Base-by-base conservation (phyloP, 2,113 vertebrate species). In the Tychaedon coryphoeus region DNA sequence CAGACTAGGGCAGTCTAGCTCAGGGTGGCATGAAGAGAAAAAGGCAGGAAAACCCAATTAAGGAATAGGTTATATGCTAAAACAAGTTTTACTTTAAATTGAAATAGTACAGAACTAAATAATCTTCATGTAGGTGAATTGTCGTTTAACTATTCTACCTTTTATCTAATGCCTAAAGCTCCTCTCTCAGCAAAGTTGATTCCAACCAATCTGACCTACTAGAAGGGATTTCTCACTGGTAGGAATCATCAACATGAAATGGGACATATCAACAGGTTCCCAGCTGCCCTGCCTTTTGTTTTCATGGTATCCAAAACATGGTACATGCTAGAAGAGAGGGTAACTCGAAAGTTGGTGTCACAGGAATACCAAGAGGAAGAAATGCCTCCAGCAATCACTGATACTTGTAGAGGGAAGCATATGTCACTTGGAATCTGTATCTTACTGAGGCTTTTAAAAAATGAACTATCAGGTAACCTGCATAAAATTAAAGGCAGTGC, bases 121-220 rank as follows among this genome's bases (percentile, higher is more conserved):
- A 67, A 65, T 11, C 76, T 34, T 42, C 18, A 9, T 78, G 50
- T 17, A 92, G 22, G 33, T 36, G 8, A 58, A 69, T 18, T 56
- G 14, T 43, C 25, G 48, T 87, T 56, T 61, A 90, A 54, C 5
- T 81, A 19, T 47, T 77, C 19, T 20, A 29, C 36, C 31, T 73
- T 61, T 38, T 25, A 23, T 33, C 43, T 73, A 73, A 60, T 24
- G 33, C n/a, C 64, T 62, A 73, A 80, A 38, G 5, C 13, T 69
- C 3, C 34, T 36, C 29, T 53, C 36, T 84, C 0, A 0, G 24
- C 19, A 73, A 77, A 57, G 7, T 5, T 31, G 10, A 62, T 54
- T 81, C 38, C 10, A 9, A 65, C 25, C 31, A 43, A 61, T 53
- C 22, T 51, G n/a, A 51, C 9, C 20, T 38, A 23, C 12, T 53